Base-by-base conservation (phyloP, 2,888 invertebrate genomes). In the Pristionchus maxplancki region DNA sequence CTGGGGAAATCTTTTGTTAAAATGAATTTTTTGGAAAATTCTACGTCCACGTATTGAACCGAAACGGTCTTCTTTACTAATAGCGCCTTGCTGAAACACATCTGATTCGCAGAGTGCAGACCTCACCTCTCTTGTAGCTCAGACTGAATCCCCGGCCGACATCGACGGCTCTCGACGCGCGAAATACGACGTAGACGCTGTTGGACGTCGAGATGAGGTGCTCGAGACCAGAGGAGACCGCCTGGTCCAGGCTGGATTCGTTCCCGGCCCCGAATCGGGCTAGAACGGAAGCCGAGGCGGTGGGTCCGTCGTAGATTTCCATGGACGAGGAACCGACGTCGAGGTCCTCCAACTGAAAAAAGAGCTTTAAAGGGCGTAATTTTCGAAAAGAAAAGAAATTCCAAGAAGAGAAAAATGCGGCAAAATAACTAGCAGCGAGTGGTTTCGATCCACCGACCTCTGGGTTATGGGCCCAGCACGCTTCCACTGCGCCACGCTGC, bases 111-210 rank as follows among this genome's bases (percentile, higher is more conserved):
- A 62, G n/a, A 31, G 8, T 20, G 31, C 24, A n/a, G 20, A 20
- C 13, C 50, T 90, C 94, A 96, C 96, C 97, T 95, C 97, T 96
- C 67, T 96, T 96, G 93, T 97, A 97, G 93, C 97, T 96, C 95
- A 98, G 96, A 92, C 97, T 97, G 95, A 98, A 98, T 87, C 98
- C 99, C 94, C 97, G 97, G 92, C 96, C 97, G 0, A 91, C 88
- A 44, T 90, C 91, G 13, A 97, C 97, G 93, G 97, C 97, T 31
- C 97, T 97, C 95, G 97, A 97, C n/a, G 98, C 97, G 95, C 97
- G 97, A 95, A 98, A 97, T 95, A 98, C 98, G 93, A 98, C 95
- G 95, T 98, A 98, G 37, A 98, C 95, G 93, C 97, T 96, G 95
- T 97, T 97, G 81, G 97, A 97, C 0, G 98, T 98, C 0, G 98